Evolutionary conservation across 2,888 invertebrate species (phyloP), one percentile per base, ranked within the genome.

Genomic region (Drosophila setosimentum): DNA sequence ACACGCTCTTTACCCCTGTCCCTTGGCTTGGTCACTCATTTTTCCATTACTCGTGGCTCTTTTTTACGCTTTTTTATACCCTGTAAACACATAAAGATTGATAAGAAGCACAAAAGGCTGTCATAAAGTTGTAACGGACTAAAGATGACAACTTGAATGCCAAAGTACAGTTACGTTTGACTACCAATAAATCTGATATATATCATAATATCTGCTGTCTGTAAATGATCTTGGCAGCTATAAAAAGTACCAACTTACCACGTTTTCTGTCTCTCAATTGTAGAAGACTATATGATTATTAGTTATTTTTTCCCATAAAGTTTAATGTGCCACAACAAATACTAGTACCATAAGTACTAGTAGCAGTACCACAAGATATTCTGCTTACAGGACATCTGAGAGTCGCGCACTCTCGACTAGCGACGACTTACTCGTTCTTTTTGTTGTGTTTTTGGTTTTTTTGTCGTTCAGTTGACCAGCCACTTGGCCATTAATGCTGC

Each of bases 401-500:
- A 24, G 58, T 50, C 29, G 7, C 0, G n/a, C n/a, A 16, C 33
- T 21, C 21, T 29, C n/a, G 27, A 8, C 48, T 16, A 24, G 48
- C 7, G 48, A 7, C 16, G 35, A 29, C 7, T 30, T 57, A 21
- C 42, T 57, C 21, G 16, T 21, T 42, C 5, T 5, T 42, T 57
- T 57, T 57, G 10, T 42, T 30, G 35, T 54, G 11, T 35, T 27
- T 27, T n/a, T 18, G 18, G 13, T 37, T 24, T 33, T 48, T 63
- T 32, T 65, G 49, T 68, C 57, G 68, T 33, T 37, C 68, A 62
- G 64, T 64, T 72, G 63, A 50, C 62, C 76, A 83, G 83, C 72
- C 83, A 75, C 78, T 78, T 75, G 78, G 78, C 78, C 81, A 83
- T 83, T 83, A 83, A 83, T 80, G 87, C 81, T 83, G 82, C 87